These are phyloP conservation scores for Eira barbara DNA, from an alignment of 2,113 vertebrate species.

Conservation along the genomic window DNA sequence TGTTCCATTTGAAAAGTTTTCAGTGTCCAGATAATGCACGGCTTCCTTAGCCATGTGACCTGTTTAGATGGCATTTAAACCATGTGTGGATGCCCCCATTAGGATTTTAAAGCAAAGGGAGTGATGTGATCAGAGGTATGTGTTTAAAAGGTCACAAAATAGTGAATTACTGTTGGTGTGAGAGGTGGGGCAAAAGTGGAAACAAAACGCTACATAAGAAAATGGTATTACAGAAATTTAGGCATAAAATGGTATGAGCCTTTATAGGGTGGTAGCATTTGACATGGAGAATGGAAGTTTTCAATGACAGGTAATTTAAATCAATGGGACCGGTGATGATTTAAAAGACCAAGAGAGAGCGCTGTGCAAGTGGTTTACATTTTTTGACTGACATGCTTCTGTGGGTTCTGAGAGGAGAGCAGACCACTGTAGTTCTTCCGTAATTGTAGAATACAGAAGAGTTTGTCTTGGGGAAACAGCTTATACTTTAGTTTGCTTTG, in stretches of 20 bases:
- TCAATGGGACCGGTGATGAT: background rate
- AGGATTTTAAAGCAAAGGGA: background rate
- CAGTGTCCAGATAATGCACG: background rate
- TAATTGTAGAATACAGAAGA: background rate
- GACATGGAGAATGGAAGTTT: background rate
- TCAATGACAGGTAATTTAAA: background rate
- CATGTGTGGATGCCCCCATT: too few species aligned
- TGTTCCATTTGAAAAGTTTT: background rate
- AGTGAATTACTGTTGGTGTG: background rate
- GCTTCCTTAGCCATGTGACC: background rate
- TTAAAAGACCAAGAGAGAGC: background rate
- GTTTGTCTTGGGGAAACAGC: background rate
- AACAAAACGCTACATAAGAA: background rate
- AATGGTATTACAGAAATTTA: too few species aligned
- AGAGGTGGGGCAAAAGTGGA: background rate
- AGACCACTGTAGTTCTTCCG: background rate
- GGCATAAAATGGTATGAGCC: background rate
- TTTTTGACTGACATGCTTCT: background rate
- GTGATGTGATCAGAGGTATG: background rate
- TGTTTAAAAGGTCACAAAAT: background rate
- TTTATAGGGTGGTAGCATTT: background rate
- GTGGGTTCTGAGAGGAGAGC: background rate
- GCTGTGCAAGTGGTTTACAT: background rate
- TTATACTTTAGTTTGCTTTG: background rate
- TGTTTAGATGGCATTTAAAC: background rate